Base-by-base conservation (phyloP, 1,140 invertebrate genomes). In the Drosophila subpulchrella region DNA sequence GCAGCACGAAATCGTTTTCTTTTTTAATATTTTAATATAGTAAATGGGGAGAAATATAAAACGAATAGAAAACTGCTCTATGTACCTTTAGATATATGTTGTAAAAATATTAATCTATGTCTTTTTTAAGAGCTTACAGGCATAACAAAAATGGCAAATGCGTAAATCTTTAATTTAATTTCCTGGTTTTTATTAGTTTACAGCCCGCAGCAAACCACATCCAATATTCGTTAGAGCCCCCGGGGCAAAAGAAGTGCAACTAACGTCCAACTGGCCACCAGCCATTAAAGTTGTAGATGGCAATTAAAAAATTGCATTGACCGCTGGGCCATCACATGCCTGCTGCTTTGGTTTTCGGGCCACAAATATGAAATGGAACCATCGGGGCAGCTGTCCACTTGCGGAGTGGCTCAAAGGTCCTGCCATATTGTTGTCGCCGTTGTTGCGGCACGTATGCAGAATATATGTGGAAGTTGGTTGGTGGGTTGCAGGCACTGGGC, bases 281-380 rank as follows among this genome's bases (percentile, higher is more conserved):
- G 20, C 34, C 48, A 57, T 57, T 71, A 20, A 57, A 27, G 13
- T 57, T 48, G 63, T 68, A 34, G 42, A 48, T 57, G 51, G 83
- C 65, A 88, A 85, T 82, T 82, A 85, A 82, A 85, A 82, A 72
- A 75, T 72, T 47, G 70, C 78, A 78, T 66, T 82, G 75, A 78
- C 63, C 60, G 67, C 75, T 59, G 39, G 75, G 63, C 48, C 68
- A 55, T 39, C 70, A 57, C 68, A 74, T 74, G 70, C 71, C 47
- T 24, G 39, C 53, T 7, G 42, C 5, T 30, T 30, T 51, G 61
- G 55, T 47, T 82, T 63, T 53, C 58, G 67, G 20, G 55, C 39
- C 62, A 61, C 54, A 79, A 79, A 84, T 83, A 70, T 75, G 56
- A 78, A 84, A 84, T 63, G 53, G 32, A 41, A 50, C 42, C 20